Base-by-base conservation (phyloP, 1,140 invertebrate species). In the Achroia grisella region DNA sequence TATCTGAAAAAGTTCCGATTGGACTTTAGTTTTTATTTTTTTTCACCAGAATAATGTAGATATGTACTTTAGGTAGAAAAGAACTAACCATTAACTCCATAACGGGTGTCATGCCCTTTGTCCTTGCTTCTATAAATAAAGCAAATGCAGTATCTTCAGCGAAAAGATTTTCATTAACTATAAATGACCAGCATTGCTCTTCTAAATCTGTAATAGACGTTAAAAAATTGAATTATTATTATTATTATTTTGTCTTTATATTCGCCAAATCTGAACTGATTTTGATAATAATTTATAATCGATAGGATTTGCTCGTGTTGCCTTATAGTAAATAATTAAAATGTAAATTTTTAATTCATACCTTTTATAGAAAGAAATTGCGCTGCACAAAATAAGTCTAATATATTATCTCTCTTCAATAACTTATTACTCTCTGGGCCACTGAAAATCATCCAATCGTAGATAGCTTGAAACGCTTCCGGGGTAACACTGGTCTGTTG, bases 371-470 rank as follows among this genome's bases (percentile, higher is more conserved):
- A 77, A 0, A 94, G 71, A 70, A 87, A 90, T 37, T 91, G 90
- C 0, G 92, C 89, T 0, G 91, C 89, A 52, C 87, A 86, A 60
- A 92, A 93, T 9, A 93, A 70, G 44, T 93, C 90, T 28, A 93
- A 67, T 39, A 93, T 89, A 57, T 91, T 90, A 36, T 92, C 87
- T 44, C 90, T 86, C 39, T 87, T 88, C 1, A 92, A 63, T 1
- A 89, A 62, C 31, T 88, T 87, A 48, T 88, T 89, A 37, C 88
- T 89, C 10, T 90, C 88, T 13, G 67, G 80, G 2, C 76, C 85
- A 9, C 87, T 81, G 34, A 86, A 88, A 50, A 91, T 89, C 91
- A 93, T 93, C 92, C 93, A 94, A 45, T 92, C 89, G 67, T 93
- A 94, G 51, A 92, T 90, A 30, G 89, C 88, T 10, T 87, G 87